Percentiles rank a stretch among this genome's conserved stretches.
phyloP scores from a whole-genome alignment of 2,113 vertebrate genomes.

The Entelurus aequoreus region DNA sequence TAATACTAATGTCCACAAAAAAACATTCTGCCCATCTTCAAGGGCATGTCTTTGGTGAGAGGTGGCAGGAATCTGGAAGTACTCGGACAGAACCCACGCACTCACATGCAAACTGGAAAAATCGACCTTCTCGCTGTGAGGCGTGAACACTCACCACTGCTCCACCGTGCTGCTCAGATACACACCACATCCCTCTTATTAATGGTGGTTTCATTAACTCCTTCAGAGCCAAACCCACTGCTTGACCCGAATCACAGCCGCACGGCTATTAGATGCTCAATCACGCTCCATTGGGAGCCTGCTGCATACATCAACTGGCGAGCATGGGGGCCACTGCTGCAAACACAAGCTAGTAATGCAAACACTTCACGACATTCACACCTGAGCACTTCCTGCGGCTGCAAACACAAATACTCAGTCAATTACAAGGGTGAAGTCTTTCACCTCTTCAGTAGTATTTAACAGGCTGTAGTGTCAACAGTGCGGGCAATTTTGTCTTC shows the following conservation, averaged over 20 bases:
- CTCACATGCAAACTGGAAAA: too few relatives aligned
- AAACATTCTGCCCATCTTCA: too few relatives aligned
- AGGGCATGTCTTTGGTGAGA: too few relatives aligned
- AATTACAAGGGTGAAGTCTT: constrained; percentile 38
- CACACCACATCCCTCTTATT: constrained; percentile 23
- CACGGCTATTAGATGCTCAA: constrained; percentile 20
- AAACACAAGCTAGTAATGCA: constrained; percentile 18
- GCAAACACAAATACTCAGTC: constrained; percentile 37
- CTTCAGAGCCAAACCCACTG: constrained; percentile 7
- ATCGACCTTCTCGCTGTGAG: too few relatives aligned
- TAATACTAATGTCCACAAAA: too few relatives aligned
- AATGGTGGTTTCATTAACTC: constrained; percentile 31
- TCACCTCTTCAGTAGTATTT: constrained; percentile 59
- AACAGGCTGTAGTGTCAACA: constrained; percentile 49
- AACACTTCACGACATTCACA: constrained; percentile 40
- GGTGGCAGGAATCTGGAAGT: too few relatives aligned
- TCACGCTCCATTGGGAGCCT: constrained; percentile 19
- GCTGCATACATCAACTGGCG: constrained; percentile 40
- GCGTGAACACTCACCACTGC: too few relatives aligned
- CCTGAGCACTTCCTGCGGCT: constrained; percentile 31
- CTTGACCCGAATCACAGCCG: constrained; percentile 4
- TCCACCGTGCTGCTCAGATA: constrained; percentile 6
- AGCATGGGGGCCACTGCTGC: constrained; percentile 7
- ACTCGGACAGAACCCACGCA: too few relatives aligned
- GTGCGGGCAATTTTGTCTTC: constrained; percentile 28